Conservation (phyloP, 2,888 invertebrate species). For the Perithous albicinctus region DNA sequence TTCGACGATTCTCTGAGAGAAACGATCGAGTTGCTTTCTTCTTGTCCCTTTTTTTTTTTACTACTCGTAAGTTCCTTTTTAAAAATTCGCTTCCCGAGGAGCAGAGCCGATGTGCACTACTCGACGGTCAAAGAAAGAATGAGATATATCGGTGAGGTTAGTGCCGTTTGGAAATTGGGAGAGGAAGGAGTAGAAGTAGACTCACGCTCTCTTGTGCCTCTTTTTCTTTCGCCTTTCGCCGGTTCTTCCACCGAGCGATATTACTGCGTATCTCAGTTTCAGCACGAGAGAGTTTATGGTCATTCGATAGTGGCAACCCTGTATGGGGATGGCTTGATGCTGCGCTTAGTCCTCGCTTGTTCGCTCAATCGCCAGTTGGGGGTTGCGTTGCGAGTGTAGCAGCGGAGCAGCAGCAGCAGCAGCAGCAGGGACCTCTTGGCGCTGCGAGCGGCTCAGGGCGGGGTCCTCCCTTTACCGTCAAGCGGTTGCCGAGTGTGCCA, state of each 20-base stretch:
- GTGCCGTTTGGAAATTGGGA: background rate
- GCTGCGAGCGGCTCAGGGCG: conserved; percentile 72
- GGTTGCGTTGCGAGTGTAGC: conserved; percentile 54
- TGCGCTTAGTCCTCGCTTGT: conserved; percentile 9
- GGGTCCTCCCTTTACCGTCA: conserved; percentile 68
- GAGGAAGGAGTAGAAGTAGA: background rate
- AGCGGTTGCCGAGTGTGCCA: conserved; percentile 20
- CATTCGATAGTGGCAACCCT: conserved; percentile 59
- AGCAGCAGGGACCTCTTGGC: conserved; percentile 40
- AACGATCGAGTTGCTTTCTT: conserved; percentile 55
- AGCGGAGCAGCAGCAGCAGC: conserved; percentile 22
- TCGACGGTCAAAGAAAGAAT: conserved; percentile 79
- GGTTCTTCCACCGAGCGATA: conserved; percentile 19
- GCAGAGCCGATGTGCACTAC: conserved; percentile 71
- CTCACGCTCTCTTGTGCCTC: background rate
- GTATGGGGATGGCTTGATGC: conserved; percentile 35
- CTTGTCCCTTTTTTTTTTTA: conserved; percentile 4
- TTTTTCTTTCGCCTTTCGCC: background rate
- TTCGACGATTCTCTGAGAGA: too few species aligned
- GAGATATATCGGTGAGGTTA: conserved; percentile 68
- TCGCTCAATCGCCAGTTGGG: background rate
- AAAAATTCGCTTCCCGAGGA: conserved; percentile 54
- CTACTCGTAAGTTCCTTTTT: background rate
- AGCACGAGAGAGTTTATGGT: conserved; percentile 7
- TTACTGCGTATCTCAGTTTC: conserved; percentile 32